These are phyloP conservation scores for Neelides sp. DNA, from an alignment of 1,140 invertebrate genomes.

Conservation along the genomic window DNA sequence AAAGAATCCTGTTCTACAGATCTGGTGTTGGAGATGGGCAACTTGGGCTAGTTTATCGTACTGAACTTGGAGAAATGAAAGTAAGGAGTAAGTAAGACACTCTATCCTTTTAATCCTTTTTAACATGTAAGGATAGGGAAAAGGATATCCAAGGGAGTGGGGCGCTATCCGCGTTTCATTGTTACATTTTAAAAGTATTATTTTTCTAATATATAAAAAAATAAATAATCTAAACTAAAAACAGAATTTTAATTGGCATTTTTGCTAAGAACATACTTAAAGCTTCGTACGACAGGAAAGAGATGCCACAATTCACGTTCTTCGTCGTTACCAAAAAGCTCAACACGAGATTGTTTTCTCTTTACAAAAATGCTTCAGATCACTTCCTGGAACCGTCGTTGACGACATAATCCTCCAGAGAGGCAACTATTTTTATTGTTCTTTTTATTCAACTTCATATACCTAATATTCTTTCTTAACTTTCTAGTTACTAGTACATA, in stretches of 20 bases:
- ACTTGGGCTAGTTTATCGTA: constrained; percentile 37
- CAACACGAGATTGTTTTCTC: constrained; percentile 41
- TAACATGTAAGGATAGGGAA: no score
- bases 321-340: constrained; percentile 69
- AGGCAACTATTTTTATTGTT: constrained; percentile 55
- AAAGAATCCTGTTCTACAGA: constrained; percentile 34
- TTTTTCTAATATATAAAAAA: no score
- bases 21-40: constrained; percentile 43
- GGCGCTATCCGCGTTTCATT: no score
- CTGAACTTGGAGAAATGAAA: constrained; percentile 34
- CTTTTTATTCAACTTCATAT: not conserved
- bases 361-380: constrained; percentile 30
- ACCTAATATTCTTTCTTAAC: no score
- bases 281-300: no score
- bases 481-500: not conserved
- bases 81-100: constrained; percentile 2
- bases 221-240: no score
- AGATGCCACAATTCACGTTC: constrained; percentile 57
- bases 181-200: no score
- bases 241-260: no score
- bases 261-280: no score
- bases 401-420: constrained; percentile 49
- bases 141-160: not conserved
- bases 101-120: no score
- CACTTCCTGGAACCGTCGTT: constrained; percentile 44